Conservation (phyloP, 2,113 vertebrate species). For the Bucco capensis region DNA sequence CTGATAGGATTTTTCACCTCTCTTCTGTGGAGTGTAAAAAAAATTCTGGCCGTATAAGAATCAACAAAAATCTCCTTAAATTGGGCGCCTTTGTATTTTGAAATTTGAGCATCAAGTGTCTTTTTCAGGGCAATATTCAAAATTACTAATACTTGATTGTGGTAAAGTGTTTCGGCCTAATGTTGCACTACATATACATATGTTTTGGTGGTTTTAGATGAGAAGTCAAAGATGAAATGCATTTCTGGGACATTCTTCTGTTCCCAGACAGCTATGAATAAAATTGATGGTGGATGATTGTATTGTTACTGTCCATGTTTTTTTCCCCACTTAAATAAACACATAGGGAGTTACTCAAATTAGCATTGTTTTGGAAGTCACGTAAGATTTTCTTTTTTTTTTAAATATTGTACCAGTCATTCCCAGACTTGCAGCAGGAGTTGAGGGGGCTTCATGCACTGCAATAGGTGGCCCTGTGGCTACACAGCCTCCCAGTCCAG, state of each 20-base stretch:
- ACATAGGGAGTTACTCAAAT: not conserved
- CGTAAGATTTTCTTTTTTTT: not conserved
- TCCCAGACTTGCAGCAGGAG: not conserved
- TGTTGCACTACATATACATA: accelerated
- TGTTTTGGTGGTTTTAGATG: not conserved
- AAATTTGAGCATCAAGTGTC: not conserved
- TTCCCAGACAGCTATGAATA: not conserved
- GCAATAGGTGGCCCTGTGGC: not conserved
- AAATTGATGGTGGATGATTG: not conserved
- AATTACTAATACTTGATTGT: not conserved
- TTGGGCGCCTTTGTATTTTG: not conserved
- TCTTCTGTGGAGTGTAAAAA: not conserved
- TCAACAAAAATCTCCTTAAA: not conserved
- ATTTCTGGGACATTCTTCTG: accelerated
- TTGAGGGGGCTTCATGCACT: not conserved
- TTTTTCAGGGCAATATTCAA: not conserved
- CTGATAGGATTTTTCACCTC: not conserved
- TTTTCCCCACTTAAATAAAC: not conserved
- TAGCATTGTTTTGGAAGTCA: not conserved
- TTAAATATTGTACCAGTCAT: not conserved
- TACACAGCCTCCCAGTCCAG: not conserved
- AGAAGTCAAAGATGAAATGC: not conserved
- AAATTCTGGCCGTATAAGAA: not conserved
- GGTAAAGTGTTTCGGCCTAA: not conserved
- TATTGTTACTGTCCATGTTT: not conserved